phyloP scores from a whole-genome alignment of 2,797 vertebrate genomes.

The Semotilus atromaculatus region DNA sequence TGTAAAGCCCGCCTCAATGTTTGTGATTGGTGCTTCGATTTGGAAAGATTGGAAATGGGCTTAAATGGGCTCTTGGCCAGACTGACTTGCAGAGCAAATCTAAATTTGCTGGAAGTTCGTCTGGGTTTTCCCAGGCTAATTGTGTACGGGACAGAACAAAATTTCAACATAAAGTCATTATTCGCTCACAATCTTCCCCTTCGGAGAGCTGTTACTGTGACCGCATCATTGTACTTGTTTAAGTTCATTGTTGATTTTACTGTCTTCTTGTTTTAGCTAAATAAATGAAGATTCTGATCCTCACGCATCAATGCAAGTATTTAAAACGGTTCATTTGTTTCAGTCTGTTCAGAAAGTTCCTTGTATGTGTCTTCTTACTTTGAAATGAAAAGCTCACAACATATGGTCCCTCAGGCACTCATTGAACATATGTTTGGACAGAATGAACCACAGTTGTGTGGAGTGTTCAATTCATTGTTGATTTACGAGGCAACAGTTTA shows the following conservation, averaged over 20 bases:
- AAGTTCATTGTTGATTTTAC: not conserved
- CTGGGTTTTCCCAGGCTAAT: no score
- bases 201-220: not conserved
- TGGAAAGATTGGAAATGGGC: no score
- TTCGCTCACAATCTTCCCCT: not conserved
- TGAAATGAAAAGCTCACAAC: slow-evolving; percentile 25
- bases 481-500: slow-evolving; percentile 21
- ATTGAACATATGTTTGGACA: slow-evolving; percentile 33
- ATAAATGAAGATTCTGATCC: not conserved
- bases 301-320: not conserved
- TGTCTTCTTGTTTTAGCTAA: not conserved
- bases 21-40: no score
- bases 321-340: slow-evolving; percentile 22
- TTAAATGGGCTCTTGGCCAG: no score
- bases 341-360: slow-evolving; percentile 16
- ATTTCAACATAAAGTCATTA: not conserved
- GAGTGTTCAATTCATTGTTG: slow-evolving; percentile 17
- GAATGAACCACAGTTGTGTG: slow-evolving; percentile 20
- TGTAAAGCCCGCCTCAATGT: no score
- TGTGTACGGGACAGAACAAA: not conserved
- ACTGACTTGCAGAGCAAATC: no score
- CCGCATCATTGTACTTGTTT: not conserved
- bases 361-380: slow-evolving; percentile 20
- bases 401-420: slow-evolving; percentile 35
- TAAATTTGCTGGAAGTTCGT: no score